phyloP scores from a whole-genome alignment of 2,888 invertebrate genomes.

The Conchocele bisecta region DNA sequence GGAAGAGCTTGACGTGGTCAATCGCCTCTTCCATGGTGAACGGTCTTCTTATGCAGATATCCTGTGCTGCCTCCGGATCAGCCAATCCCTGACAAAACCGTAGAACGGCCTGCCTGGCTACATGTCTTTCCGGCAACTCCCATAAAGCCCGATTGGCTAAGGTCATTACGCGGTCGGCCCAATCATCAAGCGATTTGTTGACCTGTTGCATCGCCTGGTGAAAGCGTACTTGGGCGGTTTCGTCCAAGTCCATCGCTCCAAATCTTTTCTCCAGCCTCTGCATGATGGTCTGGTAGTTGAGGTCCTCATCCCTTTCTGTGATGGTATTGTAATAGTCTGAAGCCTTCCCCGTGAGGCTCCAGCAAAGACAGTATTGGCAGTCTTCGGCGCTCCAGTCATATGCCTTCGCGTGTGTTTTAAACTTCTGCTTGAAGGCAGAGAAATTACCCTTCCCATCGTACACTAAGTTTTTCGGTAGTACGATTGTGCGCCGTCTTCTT shows the following conservation, averaged over 20 bases:
- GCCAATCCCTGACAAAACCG: conserved; percentile 2
- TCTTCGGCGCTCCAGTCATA: background rate
- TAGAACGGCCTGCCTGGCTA: background rate
- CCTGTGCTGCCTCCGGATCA: background rate
- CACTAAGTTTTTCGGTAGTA: background rate
- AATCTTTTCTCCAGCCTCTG: background rate
- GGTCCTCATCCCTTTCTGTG: background rate
- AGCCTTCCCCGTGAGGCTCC: conserved; percentile 3
- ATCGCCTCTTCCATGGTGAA: background rate
- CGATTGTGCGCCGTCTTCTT: too few relatives aligned
- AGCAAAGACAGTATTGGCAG: background rate
- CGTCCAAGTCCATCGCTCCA: background rate
- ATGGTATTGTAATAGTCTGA: background rate
- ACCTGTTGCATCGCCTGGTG: background rate
- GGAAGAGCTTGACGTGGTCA: too few relatives aligned
- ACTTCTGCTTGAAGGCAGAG: conserved; percentile 1
- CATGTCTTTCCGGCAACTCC: background rate
- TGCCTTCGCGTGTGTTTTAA: background rate
- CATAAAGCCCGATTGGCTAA: background rate
- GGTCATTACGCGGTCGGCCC: background rate
- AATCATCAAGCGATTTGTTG: background rate
- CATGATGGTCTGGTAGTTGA: background rate
- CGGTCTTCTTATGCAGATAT: background rate
- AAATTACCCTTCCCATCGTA: conserved; percentile 1
- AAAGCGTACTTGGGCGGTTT: background rate